phyloP scores from a whole-genome alignment of 1,140 invertebrate genomes.

The Pteromalus puparum region DNA sequence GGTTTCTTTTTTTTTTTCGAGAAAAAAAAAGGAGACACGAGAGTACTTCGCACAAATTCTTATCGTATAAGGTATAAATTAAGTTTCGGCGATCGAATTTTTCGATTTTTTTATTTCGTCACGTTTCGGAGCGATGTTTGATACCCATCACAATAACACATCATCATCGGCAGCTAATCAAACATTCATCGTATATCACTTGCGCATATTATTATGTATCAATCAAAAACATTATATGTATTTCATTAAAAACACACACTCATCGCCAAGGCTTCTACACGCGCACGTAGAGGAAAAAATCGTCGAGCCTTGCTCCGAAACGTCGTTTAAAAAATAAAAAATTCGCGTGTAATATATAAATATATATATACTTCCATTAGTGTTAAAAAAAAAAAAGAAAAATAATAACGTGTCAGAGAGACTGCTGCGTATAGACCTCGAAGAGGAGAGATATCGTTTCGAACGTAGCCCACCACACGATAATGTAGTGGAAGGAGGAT shows the following conservation, averaged over 20 bases:
- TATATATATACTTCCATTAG: constrained; percentile 62
- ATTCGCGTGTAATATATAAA: neutral
- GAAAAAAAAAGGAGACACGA: no score
- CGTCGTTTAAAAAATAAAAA: constrained; percentile 39
- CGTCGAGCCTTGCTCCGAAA: constrained; percentile 41
- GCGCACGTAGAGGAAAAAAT: constrained; percentile 14
- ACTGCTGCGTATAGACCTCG: constrained; percentile 9
- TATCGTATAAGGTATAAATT: neutral
- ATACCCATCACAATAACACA: neutral
- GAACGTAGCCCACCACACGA: constrained; percentile 54
- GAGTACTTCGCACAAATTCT: constrained; percentile 33
- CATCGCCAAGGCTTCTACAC: neutral
- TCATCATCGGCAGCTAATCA: neutral
- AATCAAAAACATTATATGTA: no score
- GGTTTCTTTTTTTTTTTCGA: no score
- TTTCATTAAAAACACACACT: neutral
- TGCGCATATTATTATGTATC: no score
- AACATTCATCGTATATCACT: neutral
- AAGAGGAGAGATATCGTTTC: constrained; percentile 24
- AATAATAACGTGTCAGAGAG: neutral
- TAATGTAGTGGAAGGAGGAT: neutral
- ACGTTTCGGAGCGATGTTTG: constrained; percentile 43
- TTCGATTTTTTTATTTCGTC: constrained; percentile 17
- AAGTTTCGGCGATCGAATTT: constrained; percentile 6
- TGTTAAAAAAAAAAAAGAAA: no score